Evolutionary conservation across 2,888 invertebrate species (phyloP), one percentile per base, ranked within the genome.

Genomic region (Orgyia antiqua): DNA sequence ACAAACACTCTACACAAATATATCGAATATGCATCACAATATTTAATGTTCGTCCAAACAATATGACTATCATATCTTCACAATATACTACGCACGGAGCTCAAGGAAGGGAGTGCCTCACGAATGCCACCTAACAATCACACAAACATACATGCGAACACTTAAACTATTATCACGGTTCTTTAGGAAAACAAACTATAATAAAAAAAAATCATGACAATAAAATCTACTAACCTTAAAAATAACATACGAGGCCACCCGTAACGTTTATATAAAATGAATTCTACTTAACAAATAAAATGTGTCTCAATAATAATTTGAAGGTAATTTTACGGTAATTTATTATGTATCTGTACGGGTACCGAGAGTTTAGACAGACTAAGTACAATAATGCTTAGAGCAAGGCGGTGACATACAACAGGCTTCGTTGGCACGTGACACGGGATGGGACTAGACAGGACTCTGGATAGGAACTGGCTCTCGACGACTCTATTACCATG

Each of bases 131-230:
- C 61, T 58, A 73, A 59, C 65, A 59, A 65, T 59, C 75, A 70
- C 70, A 56, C 76, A 65, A 66, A 52, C 73, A 67, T 45, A 58
- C 78, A 71, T 54, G 65, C 74, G 60, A 63, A 59, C 66, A 76
- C 82, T 79, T 68, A 63, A 80, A 74, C 87, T 87, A 87, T 78
- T 87, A 87, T 87, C 87, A 87, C 87, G 77, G 83, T 82, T 83
- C 61, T 72, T 78, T 68, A 70, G 68, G 70, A 74, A 73, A 78
- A 74, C 67, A 66, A 74, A 70, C 70, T 68, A 78, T 68, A 77
- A 64, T 71, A 70, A 49, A 23, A 20, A 23, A 56, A 76, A 72
- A 73, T 70, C 68, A 68, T 68, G 71, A 70, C 67, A 62, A 76
- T 73, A 77, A 75, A 76, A 73, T 75, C 76, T 79, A 78, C 75